phyloP scores from a whole-genome alignment of 2,797 vertebrate genomes.

The Enteromius afrohamiltoni region DNA sequence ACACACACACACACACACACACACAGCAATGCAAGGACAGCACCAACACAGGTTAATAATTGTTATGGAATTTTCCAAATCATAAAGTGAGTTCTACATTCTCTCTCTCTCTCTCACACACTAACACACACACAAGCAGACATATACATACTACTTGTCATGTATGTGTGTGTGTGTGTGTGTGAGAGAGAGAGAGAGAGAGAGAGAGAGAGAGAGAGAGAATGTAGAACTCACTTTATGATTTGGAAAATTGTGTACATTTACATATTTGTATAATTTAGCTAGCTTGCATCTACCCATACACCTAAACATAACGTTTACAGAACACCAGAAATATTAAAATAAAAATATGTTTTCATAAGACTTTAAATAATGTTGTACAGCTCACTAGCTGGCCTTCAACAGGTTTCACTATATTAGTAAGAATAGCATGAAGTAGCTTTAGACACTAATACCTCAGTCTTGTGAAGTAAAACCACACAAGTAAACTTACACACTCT shows the following conservation, averaged over 20 bases:
- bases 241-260: conserved; percentile 36
- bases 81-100: background rate
- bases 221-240: background rate
- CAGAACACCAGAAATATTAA: background rate
- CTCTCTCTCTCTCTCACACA: background rate
- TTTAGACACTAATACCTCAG: background rate
- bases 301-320: background rate
- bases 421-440: too few species aligned
- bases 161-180: background rate
- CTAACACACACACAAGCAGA: background rate
- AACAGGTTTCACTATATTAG: background rate
- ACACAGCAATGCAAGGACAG: conserved; percentile 12
- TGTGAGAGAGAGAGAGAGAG: too few species aligned
- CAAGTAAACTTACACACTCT: background rate
- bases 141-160: background rate
- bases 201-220: background rate
- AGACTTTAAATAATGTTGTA: background rate
- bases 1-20: background rate
- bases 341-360: background rate
- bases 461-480: too few species aligned
- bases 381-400: background rate
- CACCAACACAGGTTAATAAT: conserved; percentile 44
- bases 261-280: background rate
- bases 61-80: conserved; percentile 49
- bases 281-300: background rate